Percentiles rank a stretch among this genome's conserved stretches.
Conservation (phyloP, 2,113 vertebrate species). For the Pachyramphus minor region DNA sequence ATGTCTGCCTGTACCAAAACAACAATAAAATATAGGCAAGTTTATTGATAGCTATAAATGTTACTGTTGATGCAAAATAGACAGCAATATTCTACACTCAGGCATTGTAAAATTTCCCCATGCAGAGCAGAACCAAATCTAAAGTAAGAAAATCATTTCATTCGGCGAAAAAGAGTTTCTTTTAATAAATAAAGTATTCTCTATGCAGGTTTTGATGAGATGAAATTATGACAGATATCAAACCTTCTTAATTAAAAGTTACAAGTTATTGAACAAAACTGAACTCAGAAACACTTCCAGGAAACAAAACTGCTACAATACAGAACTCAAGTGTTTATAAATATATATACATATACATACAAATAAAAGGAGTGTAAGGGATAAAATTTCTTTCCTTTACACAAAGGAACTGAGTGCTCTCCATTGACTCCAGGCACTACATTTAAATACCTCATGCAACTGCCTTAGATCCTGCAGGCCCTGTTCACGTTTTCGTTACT, state of each 20-base stretch:
- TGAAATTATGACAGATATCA: neutral
- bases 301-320: neutral
- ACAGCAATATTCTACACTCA: neutral
- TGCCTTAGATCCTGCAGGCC: neutral
- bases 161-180: neutral
- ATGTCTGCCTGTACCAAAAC: neutral
- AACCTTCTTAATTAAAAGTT: slow-evolving; percentile 1
- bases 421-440: neutral
- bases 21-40: neutral
- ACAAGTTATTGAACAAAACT: neutral
- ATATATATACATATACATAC: slow-evolving; percentile 32
- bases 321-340: neutral
- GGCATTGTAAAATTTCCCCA: neutral
- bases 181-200: slow-evolving; percentile 35
- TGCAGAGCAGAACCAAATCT: neutral
- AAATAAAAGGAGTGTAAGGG: neutral
- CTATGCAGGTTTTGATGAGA: slow-evolving; percentile 11
- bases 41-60: neutral
- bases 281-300: neutral
- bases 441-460: neutral
- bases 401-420: neutral
- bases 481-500: neutral
- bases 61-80: neutral
- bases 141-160: neutral
- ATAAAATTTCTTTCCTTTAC: neutral